Evolutionary conservation across 2,888 invertebrate species (phyloP), one percentile per base, ranked within the genome.

Genomic region (Schizaphis graminum): DNA sequence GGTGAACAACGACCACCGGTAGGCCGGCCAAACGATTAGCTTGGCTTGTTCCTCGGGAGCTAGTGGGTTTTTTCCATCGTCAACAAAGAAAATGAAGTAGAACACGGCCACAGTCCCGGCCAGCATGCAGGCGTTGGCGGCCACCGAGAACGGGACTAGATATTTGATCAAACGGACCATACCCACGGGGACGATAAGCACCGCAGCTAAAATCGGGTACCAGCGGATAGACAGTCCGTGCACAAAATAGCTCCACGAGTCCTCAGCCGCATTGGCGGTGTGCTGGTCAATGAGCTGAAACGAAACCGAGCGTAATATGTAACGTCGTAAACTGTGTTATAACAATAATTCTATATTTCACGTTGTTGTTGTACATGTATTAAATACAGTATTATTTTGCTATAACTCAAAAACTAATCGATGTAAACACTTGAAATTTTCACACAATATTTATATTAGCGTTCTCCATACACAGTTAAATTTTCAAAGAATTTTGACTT

Each of bases 91-190:
- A 95, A 98, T 98, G 95, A 98, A 98, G 95, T 98, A 97, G 2
- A 98, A 98, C 95, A 99, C 97, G 21, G n/a, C 86, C 7, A 96
- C 96, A 95, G 99, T 97, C 1, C 98, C 98, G 4, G 97, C 96
- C 0, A 98, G 96, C 95, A 99, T 97, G 94, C 98, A 97, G 0
- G 97, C 95, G 95, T 99, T 99, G 87, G 99, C 99, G 77, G 98
- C 96, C 94, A 98, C 97, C 0, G 99, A 99, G 96, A 99, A 98
- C 0, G 98, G 98, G 7, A 99, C 98, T 95, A 99, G 96, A 95
- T 97, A 97, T 95, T 97, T 98, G 0, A 99, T 96, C 95, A 98
- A 97, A 91, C 98, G 96, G 92, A 98, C 97, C 96, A 97, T 97
- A 3, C 93, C 93, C 94, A 98, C 97, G 0, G 98, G 95, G 0